phyloP scores from a whole-genome alignment of 2,888 invertebrate genomes.

The Nomada fabriciana region DNA sequence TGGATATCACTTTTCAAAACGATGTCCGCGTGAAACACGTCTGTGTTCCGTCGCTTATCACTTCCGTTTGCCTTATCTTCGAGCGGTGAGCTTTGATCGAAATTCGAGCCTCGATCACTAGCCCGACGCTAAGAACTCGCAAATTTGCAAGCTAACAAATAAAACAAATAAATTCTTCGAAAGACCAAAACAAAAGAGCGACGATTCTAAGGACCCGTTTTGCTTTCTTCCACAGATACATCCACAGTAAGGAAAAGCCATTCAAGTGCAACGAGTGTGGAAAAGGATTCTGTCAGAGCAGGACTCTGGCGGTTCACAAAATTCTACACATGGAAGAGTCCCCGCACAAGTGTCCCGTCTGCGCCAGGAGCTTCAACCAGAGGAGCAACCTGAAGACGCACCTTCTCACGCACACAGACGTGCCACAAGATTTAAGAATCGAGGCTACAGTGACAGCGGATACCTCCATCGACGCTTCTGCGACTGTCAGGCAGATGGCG shows the following conservation, averaged over 20 bases:
- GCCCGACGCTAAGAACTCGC: no score
- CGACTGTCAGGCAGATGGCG: slow-evolving; percentile 61
- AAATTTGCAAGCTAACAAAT: no score
- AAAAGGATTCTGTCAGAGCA: slow-evolving; percentile 98
- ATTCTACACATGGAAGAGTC: slow-evolving; percentile 97
- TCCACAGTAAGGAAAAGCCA: slow-evolving; percentile 99
- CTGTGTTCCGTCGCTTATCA: slow-evolving; percentile 10
- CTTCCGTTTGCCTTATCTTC: neutral
- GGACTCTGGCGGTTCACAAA: slow-evolving; percentile 98
- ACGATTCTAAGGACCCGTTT: no score
- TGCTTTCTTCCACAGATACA: slow-evolving; percentile 89
- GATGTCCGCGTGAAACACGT: neutral
- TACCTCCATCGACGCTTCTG: slow-evolving; percentile 52
- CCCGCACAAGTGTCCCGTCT: slow-evolving; percentile 96
- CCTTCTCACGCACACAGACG: slow-evolving; percentile 93
- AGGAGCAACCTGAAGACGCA: slow-evolving; percentile 96
- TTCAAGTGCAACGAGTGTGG: slow-evolving; percentile 98
- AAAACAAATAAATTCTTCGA: no score
- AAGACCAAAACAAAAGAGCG: no score
- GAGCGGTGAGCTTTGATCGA: slow-evolving; percentile 8
- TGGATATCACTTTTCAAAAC: neutral
- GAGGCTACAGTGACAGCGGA: slow-evolving; percentile 64
- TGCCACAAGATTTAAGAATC: slow-evolving; percentile 84
- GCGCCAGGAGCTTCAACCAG: slow-evolving; percentile 95
- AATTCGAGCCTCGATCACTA: neutral